Conservation (phyloP, 2,888 invertebrate genomes). For the Stenchaetothrips biformis region DNA sequence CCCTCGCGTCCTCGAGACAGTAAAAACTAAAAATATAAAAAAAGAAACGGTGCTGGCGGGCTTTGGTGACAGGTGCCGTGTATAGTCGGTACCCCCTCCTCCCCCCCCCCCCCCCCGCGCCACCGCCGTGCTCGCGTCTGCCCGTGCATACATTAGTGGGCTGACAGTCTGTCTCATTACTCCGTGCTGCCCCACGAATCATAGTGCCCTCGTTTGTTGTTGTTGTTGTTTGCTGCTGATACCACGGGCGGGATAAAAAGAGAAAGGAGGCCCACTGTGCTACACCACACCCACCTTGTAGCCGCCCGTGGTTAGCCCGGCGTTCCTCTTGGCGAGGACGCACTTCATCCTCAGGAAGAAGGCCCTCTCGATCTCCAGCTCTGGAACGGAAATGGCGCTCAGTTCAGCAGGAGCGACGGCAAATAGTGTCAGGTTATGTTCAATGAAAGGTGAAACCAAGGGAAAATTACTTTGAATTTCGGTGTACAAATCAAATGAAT, state of each 20-base stretch:
- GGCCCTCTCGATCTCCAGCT: conserved; percentile 80
- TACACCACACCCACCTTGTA: conserved; percentile 83
- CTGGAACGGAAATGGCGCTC: conserved; percentile 41
- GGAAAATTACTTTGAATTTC: too few species aligned
- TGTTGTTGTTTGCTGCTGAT: conserved; percentile 9
- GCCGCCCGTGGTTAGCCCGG: conserved; percentile 88
- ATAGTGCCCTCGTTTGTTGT: conserved; percentile 36
- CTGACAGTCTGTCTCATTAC: conserved; percentile 42
- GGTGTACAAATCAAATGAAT: too few species aligned
- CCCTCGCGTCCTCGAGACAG: too few species aligned
- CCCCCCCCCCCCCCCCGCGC: not conserved
- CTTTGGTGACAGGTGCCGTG: not conserved
- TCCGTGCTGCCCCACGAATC: conserved; percentile 34
- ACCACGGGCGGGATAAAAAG: not conserved
- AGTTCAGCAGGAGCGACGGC: too few species aligned
- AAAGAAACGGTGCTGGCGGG: not conserved
- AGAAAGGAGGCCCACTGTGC: too few species aligned
- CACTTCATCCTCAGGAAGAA: conserved; percentile 98
- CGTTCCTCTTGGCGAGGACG: conserved; percentile 93
- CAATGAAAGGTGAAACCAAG: too few species aligned
- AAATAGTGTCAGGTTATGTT: too few species aligned
- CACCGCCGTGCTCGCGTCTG: not conserved
- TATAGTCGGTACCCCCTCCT: not conserved
- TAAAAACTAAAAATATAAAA: not conserved
- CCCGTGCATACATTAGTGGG: conserved; percentile 30